These are phyloP conservation scores for Moxostoma hubbsi DNA, from an alignment of 2,797 vertebrate species.

Conservation along the genomic window DNA sequence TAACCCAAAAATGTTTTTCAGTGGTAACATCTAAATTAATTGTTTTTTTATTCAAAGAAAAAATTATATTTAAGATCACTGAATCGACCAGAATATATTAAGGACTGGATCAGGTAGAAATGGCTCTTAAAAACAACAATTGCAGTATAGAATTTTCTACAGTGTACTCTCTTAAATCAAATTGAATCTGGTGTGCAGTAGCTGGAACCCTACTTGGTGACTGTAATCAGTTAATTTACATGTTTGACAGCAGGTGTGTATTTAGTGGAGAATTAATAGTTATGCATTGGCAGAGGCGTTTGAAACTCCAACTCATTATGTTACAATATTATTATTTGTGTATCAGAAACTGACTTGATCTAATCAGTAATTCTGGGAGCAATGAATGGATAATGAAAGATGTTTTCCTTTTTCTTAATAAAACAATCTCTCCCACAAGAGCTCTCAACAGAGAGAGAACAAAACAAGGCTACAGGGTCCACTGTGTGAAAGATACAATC, in stretches of 20 bases:
- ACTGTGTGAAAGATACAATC: slow-evolving; percentile 36
- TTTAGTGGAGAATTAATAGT: slow-evolving; percentile 32
- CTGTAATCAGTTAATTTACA: slow-evolving; percentile 5
- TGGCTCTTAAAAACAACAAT: too few relatives aligned
- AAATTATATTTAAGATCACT: too few relatives aligned
- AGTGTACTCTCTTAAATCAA: neutral
- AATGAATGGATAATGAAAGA: slow-evolving; percentile 34
- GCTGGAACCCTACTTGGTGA: neutral
- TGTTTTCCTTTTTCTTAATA: slow-evolving; percentile 43
- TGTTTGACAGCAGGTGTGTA: slow-evolving; percentile 1
- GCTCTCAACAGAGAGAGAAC: slow-evolving; percentile 30
- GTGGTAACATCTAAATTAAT: too few relatives aligned
- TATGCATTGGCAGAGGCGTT: neutral
- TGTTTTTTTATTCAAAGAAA: too few relatives aligned
- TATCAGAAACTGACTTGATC: slow-evolving; percentile 51
- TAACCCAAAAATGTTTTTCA: too few relatives aligned
- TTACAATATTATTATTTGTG: slow-evolving; percentile 10
- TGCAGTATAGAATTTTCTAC: too few relatives aligned
- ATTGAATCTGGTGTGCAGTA: neutral
- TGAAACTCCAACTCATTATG: slow-evolving; percentile 18
- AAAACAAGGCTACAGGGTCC: slow-evolving; percentile 35
- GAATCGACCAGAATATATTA: too few relatives aligned
- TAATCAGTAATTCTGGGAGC: slow-evolving; percentile 55
- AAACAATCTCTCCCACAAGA: slow-evolving; percentile 53
- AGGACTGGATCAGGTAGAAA: too few relatives aligned